These are phyloP conservation scores for Ganaspis sp. DNA, from an alignment of 1,140 invertebrate genomes.

Conservation along the genomic window DNA sequence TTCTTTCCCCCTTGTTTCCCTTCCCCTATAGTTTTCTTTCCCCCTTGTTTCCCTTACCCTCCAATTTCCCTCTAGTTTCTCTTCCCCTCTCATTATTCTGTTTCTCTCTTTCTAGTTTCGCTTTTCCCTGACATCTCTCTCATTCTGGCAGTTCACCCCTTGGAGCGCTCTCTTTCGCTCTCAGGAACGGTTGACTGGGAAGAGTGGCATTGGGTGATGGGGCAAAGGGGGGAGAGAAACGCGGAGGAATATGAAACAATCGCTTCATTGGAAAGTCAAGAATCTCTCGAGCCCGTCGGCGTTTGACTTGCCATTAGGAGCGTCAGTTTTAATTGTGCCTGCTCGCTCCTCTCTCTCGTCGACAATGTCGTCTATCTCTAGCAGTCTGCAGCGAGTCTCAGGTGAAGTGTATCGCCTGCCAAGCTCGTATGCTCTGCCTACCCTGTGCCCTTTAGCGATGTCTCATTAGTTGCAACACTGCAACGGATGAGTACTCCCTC, in stretches of 20 bases:
- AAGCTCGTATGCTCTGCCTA: slow-evolving; percentile 65
- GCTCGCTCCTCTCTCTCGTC: slow-evolving; percentile 52
- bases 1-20: too few species aligned
- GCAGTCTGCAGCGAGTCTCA: slow-evolving; percentile 71
- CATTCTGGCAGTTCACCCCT: slow-evolving; percentile 44
- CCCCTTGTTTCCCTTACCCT: too few species aligned
- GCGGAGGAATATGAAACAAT: slow-evolving; percentile 75
- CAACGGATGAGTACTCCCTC: slow-evolving; percentile 72
- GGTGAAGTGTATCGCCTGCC: slow-evolving; percentile 75
- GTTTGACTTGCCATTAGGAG: slow-evolving; percentile 78
- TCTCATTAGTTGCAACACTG: slow-evolving; percentile 77
- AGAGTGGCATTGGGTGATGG: slow-evolving; percentile 44
- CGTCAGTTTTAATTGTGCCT: slow-evolving; percentile 77
- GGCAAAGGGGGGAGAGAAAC: slow-evolving; percentile 62
- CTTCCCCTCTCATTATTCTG: too few species aligned
- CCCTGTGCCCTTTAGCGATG: slow-evolving; percentile 76
- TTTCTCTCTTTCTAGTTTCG: slow-evolving; percentile 32
- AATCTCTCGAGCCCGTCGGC: slow-evolving; percentile 75
- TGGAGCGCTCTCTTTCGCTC: slow-evolving; percentile 40
- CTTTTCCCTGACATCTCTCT: slow-evolving; percentile 43
- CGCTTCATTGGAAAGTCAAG: slow-evolving; percentile 77
- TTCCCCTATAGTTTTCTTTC: too few species aligned
- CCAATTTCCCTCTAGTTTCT: too few species aligned
- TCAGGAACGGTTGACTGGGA: slow-evolving; percentile 35
- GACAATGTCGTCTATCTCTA: slow-evolving; percentile 66